Evolutionary conservation across 2,113 vertebrate genomes (phyloP), one percentile per base, ranked within the genome.

Genomic region (Petrocephalus microphthalmus): DNA sequence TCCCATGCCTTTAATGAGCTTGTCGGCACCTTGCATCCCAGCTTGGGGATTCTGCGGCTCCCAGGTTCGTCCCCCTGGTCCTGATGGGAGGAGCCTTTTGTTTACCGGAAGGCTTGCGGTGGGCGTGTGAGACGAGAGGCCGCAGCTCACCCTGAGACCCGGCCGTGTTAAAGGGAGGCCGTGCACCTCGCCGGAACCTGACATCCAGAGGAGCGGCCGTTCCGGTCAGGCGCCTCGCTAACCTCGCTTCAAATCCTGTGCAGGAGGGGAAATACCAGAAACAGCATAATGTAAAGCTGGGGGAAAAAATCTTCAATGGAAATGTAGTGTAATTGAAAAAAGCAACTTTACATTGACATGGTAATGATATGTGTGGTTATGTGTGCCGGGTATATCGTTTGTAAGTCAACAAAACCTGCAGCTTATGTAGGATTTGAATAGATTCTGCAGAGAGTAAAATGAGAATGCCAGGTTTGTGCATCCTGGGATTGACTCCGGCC

Each of bases 1-100:
- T 64, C 64, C 52, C 13, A 49, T 11, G 87, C 5, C 11, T 29
- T 60, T 84, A 88, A 88, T 84, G 87, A 88, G 74, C 22, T 88
- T 84, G 51, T 45, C 71, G 3, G 71, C 87, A 56, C 67, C 71
- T 81, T 11, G 3, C 10, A 25, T 82, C 51, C 87, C 67, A 81
- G 53, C 78, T 51, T 22, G 74, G 37, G 51, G 52, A 49, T n/a
- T 78, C 64, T 7, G 2, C 52, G 2, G 15, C 60, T 25, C 47
- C 13, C 47, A 67, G 7, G 17, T 10, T 57, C 8, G 5, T 29
- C 22, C 53, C 52, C 49, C 37, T 57, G 87, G 53, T 83, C 53
- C 56, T 37, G 8, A 15, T 0, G 54, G 0, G 7, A 10, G 33
- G 33, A n/a, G 22, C 6, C 8, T 25, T 47, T 84, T 84, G 81